phyloP scores from a whole-genome alignment of 1,140 invertebrate genomes.

The Aphaenogaster ashmeadi region DNA sequence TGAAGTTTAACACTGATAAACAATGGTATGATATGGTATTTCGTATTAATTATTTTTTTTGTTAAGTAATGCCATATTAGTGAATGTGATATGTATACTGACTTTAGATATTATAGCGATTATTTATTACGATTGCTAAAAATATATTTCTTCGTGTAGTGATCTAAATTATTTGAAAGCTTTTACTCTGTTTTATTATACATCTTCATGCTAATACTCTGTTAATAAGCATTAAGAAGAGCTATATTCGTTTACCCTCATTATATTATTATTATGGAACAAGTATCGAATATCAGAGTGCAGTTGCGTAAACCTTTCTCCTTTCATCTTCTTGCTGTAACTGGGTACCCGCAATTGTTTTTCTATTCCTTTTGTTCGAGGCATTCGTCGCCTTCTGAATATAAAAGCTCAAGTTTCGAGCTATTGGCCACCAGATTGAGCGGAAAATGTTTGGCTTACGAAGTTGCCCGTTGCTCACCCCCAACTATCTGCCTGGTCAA shows the following conservation, averaged over 20 bases:
- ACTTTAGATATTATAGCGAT: not conserved
- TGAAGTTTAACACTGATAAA: not conserved
- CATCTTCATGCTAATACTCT: not conserved
- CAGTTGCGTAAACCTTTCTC: conserved; percentile 7
- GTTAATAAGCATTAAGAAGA: conserved; percentile 3
- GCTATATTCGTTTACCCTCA: not conserved
- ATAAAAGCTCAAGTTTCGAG: conserved; percentile 73
- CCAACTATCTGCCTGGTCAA: conserved; percentile 32
- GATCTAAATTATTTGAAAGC: not conserved
- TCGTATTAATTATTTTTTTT: not conserved
- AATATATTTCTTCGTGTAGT: not conserved
- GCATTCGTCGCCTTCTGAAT: conserved; percentile 56
- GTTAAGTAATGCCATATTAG: not conserved
- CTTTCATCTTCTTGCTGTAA: conserved; percentile 29
- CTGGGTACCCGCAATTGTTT: conserved; percentile 27
- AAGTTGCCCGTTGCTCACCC: conserved; percentile 61
- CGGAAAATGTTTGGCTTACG: conserved; percentile 78
- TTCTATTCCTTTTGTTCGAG: conserved; percentile 35
- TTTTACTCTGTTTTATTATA: not conserved
- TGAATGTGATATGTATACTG: not conserved
- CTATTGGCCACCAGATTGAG: conserved; percentile 77
- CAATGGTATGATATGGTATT: not conserved
- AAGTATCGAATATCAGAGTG: conserved; percentile 32
- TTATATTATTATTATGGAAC: not conserved
- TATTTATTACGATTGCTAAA: not conserved